These are phyloP conservation scores for Chironomus striatipennis DNA, from an alignment of 1,140 invertebrate species.

Conservation along the genomic window DNA sequence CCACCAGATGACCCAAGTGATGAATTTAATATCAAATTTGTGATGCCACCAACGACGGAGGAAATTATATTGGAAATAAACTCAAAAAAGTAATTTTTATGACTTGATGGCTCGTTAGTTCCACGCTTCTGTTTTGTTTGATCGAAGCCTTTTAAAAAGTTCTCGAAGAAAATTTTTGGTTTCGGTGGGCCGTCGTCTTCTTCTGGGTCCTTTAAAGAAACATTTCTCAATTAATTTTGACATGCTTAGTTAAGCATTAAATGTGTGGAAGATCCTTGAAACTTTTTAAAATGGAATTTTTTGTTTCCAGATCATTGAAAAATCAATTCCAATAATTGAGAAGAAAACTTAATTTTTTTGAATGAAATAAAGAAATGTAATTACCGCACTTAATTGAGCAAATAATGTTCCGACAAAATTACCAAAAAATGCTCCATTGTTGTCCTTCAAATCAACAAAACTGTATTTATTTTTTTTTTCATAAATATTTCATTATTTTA, in stretches of 20 bases:
- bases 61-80: constrained; percentile 37
- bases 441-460: constrained; percentile 31
- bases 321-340: too few species aligned
- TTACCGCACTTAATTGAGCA: constrained; percentile 39
- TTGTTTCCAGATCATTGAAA: background rate
- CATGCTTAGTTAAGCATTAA: background rate
- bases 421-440: constrained; percentile 41
- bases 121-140: constrained; percentile 33
- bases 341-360: background rate
- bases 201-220: constrained; percentile 34
- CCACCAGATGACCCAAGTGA: constrained; percentile 36
- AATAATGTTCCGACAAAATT: constrained; percentile 39
- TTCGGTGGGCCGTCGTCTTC: constrained; percentile 35
- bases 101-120: constrained; percentile 26
- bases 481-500: background rate
- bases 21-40: constrained; percentile 36
- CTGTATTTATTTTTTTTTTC: background rate
- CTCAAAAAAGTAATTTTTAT: constrained; percentile 30
- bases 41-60: constrained; percentile 34
- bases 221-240: background rate
- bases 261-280: background rate
- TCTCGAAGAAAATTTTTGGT: constrained; percentile 34
- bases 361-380: constrained; percentile 25
- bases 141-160: constrained; percentile 33
- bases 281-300: background rate